A percentile compares a stretch with the other conserved stretches of the same genome.
Evolutionary conservation across 2,113 vertebrate genomes (phyloP).

Genomic region (Ptyas mucosa): DNA sequence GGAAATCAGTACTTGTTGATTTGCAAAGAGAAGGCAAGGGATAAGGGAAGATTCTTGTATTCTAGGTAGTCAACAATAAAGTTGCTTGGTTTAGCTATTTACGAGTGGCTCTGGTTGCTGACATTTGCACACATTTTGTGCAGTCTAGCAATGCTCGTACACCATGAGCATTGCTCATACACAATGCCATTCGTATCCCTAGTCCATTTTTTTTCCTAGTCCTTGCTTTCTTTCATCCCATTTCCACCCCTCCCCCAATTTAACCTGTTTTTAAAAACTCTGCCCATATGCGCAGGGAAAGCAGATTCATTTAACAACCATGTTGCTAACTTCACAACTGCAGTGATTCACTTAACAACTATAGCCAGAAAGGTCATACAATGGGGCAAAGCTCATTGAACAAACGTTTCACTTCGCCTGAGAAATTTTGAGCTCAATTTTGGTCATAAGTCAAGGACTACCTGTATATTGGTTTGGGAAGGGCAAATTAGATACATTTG

Average conservation of each 20-base stretch:
- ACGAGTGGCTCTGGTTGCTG: neutral
- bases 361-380: neutral
- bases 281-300: neutral
- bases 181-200: neutral
- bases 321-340: neutral
- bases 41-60: neutral
- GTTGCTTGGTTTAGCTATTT: neutral
- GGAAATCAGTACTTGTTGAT: constrained; percentile 11
- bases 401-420: neutral
- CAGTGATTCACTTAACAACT: neutral
- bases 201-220: neutral
- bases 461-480: neutral
- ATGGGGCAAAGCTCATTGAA: neutral
- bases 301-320: too few species aligned
- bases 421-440: neutral
- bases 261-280: neutral
- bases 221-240: neutral
- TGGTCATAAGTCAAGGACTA: neutral
- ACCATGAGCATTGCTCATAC: too few species aligned
- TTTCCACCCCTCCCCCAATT: neutral
- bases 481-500: neutral
- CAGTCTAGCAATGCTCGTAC: neutral
- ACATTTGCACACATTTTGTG: neutral
- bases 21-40: neutral
- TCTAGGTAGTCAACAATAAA: neutral